Conservation (phyloP, 1,140 invertebrate species). For the Chlorops oryzae region DNA sequence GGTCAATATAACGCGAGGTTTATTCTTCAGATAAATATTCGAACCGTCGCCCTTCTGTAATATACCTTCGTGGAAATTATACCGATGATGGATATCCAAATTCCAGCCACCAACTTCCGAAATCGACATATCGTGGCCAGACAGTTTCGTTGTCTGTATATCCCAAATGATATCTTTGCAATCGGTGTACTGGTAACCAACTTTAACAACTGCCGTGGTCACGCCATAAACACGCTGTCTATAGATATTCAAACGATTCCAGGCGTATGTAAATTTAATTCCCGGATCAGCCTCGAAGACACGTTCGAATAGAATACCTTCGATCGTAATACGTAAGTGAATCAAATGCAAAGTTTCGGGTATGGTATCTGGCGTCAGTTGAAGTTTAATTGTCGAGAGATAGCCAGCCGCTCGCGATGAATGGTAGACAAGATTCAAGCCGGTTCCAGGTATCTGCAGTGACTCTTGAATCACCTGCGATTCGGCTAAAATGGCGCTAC, state of each 20-base stretch:
- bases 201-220: constrained; percentile 85
- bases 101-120: constrained; percentile 96
- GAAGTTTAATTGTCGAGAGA: constrained; percentile 88
- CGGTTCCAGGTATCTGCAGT: constrained; percentile 85
- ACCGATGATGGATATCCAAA: constrained; percentile 92
- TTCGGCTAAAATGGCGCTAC: constrained; percentile 86
- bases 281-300: constrained; percentile 91
- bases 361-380: constrained; percentile 80
- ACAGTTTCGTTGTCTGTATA: constrained; percentile 87
- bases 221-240: constrained; percentile 89
- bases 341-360: constrained; percentile 76
- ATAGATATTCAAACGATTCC: constrained; percentile 96
- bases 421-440: constrained; percentile 89
- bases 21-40: constrained; percentile 92
- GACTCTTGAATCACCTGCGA: constrained; percentile 95
- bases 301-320: constrained; percentile 89
- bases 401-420: constrained; percentile 88
- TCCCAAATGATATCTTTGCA: constrained; percentile 94
- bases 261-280: constrained; percentile 93
- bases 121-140: constrained; percentile 93
- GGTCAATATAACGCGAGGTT: constrained; percentile 84
- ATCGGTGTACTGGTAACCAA: constrained; percentile 91
- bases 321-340: constrained; percentile 85
- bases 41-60: constrained; percentile 96
- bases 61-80: constrained; percentile 96